Evolutionary conservation across 2,888 invertebrate genomes (phyloP).

Genomic region (Nymphalis polychloros): DNA sequence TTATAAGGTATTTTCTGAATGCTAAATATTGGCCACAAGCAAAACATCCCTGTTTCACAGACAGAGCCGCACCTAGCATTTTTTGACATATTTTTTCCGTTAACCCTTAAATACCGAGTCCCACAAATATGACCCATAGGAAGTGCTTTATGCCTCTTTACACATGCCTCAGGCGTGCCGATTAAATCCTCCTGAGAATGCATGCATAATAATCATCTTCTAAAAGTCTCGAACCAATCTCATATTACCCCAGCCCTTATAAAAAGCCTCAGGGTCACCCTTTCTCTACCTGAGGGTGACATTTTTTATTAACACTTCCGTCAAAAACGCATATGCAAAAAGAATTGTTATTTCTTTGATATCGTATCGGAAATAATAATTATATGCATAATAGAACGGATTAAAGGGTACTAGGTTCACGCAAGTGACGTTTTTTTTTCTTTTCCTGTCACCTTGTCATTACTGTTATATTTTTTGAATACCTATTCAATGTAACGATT

Average conservation of each 20-base stretch:
- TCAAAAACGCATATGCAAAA: slow-evolving; percentile 77
- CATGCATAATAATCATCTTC: slow-evolving; percentile 76
- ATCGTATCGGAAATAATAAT: slow-evolving; percentile 80
- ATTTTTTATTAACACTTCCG: slow-evolving; percentile 81
- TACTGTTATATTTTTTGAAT: slow-evolving; percentile 52
- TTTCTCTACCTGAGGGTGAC: slow-evolving; percentile 74
- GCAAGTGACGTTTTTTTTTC: slow-evolving; percentile 64
- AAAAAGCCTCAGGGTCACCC: slow-evolving; percentile 71
- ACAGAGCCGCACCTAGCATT: not conserved
- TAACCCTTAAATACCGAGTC: slow-evolving; percentile 55
- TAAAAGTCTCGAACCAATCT: slow-evolving; percentile 64
- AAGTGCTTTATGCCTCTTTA: slow-evolving; percentile 57
- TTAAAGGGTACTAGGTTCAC: slow-evolving; percentile 68
- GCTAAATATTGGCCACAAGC: no score
- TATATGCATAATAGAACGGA: slow-evolving; percentile 81
- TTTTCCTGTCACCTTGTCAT: slow-evolving; percentile 74
- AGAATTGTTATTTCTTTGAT: slow-evolving; percentile 79
- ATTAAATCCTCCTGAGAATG: slow-evolving; percentile 79
- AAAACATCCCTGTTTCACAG: no score
- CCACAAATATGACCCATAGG: slow-evolving; percentile 58
- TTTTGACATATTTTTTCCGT: slow-evolving; percentile 46
- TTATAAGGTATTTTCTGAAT: no score
- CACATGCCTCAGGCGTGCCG: slow-evolving; percentile 65
- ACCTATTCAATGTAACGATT: slow-evolving; percentile 37
- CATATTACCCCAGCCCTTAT: slow-evolving; percentile 65